phyloP scores from a whole-genome alignment of 2,797 vertebrate species.

The Acanthopagrus latus region DNA sequence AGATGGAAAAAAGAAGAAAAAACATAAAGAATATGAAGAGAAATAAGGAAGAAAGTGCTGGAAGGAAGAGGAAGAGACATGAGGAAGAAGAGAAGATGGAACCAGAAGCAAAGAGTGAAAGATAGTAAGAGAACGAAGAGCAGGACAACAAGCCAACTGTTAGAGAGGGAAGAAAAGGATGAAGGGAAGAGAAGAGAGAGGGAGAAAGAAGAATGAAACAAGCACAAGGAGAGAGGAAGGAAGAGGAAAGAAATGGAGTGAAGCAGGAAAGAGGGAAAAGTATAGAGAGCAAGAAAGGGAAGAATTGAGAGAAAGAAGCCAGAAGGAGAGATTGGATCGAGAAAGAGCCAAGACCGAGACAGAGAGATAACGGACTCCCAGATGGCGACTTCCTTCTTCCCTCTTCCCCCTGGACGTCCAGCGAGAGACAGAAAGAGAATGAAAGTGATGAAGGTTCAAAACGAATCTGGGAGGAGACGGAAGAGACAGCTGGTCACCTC shows the following conservation, averaged over 20 bases:
- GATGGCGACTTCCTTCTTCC: slow-evolving; percentile 18
- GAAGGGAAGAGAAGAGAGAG: background rate
- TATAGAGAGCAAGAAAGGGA: background rate
- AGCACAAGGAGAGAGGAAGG: background rate
- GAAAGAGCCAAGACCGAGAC: background rate
- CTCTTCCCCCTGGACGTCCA: background rate
- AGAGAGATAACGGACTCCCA: slow-evolving; percentile 29
- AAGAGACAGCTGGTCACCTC: slow-evolving; percentile 65
- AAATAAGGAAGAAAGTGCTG: background rate
- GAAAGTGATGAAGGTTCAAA: slow-evolving; percentile 38
- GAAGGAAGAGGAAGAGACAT: background rate
- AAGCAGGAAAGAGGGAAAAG: background rate
- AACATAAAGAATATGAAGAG: background rate
- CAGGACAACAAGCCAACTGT: background rate
- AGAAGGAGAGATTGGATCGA: background rate
- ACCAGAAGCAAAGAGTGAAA: background rate
- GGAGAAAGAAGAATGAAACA: background rate
- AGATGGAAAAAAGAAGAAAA: background rate
- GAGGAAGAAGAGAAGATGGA: background rate
- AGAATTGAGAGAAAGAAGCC: background rate
- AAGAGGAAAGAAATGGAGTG: background rate
- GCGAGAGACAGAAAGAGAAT: slow-evolving; percentile 18
- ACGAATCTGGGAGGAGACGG: slow-evolving; percentile 33
- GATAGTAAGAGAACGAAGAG: background rate
- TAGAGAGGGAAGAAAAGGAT: background rate